A percentile compares a stretch with the other conserved stretches of the same genome.
phyloP scores from a whole-genome alignment of 2,797 vertebrate species.

The Stomatorhinus walkeri region DNA sequence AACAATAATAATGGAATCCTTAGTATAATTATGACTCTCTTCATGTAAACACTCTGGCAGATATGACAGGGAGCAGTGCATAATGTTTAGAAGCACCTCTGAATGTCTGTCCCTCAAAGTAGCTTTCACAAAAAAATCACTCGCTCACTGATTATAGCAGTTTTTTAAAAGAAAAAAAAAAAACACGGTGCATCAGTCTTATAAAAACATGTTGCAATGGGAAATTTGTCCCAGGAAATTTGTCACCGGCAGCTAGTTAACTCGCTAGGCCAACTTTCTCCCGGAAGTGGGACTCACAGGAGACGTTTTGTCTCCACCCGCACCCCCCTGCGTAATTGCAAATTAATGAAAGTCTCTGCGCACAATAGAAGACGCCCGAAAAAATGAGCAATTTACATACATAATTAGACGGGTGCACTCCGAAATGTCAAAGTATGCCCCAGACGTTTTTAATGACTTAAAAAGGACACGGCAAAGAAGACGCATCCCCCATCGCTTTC shows the following conservation, averaged over 20 bases:
- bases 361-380: not conserved
- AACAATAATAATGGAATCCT: not conserved
- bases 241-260: not conserved
- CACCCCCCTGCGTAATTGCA: not conserved
- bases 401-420: not conserved
- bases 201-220: not conserved
- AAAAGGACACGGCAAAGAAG: not conserved
- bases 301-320: not conserved
- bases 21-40: not conserved
- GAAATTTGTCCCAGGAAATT: not conserved
- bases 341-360: not conserved
- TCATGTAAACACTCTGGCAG: not conserved
- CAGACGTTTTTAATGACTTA: slow-evolving; percentile 6
- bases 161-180: not conserved
- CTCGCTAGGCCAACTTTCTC: not conserved
- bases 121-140: not conserved
- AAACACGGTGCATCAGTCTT: not conserved
- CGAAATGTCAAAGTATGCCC: slow-evolving; percentile 11
- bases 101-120: not conserved
- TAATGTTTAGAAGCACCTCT: not conserved
- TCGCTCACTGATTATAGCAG: not conserved
- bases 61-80: not conserved
- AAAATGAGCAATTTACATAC: slow-evolving; percentile 15
- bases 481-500: not conserved
- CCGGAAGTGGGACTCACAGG: not conserved